Evolutionary conservation across 1,140 invertebrate genomes (phyloP), one percentile per base, ranked within the genome.

Genomic region (Akabosia matsudoensis): DNA sequence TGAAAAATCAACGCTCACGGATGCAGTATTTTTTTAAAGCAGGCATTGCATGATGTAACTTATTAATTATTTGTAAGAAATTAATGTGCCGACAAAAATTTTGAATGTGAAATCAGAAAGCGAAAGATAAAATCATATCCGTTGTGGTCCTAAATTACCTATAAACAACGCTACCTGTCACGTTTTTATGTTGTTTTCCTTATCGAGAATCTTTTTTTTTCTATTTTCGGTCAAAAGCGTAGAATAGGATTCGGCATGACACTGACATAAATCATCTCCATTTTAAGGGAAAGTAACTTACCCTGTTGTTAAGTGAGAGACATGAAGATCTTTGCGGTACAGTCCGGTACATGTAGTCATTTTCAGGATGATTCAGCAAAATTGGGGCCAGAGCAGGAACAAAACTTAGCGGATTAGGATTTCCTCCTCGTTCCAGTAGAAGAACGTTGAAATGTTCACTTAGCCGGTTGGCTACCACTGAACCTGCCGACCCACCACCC

Each of bases 321-420:
- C 91, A 91, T n/a, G 87, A 85, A 0, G 82, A 82, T 0, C 81
- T 80, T 78, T 90, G 87, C 0, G 88, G 86, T 61, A 90, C 88
- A 0, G 90, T 90, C 75, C 87, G 83, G 81, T 92, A 93, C 56
- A 86, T 82, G 88, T 91, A 94, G 80, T 91, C 90, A n/a, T 87
- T 84, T 0, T 83, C 86, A 0, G 89, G 89, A 24, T 88, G 86
- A 83, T 94, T 92, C 0, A 88, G 81, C 16, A 84, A 76, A 0
- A 82, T 70, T 28, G 88, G 82, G 13, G 88, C 82, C 0, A 89
- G 80, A 0, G 82, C 85, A 0, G 90, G 90, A 18, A 91, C 82
- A 82, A 90, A 73, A 31, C 78, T 52, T 1, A 83, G 14, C 16
- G 73, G 79, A 24, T 78, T 79, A 18, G 85, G 85, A 67, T 84